A percentile compares a stretch with the other conserved stretches of the same genome.
These are phyloP conservation scores for Hirtodrosophila alboralis DNA, from an alignment of 2,888 invertebrate species.

Conservation along the genomic window DNA sequence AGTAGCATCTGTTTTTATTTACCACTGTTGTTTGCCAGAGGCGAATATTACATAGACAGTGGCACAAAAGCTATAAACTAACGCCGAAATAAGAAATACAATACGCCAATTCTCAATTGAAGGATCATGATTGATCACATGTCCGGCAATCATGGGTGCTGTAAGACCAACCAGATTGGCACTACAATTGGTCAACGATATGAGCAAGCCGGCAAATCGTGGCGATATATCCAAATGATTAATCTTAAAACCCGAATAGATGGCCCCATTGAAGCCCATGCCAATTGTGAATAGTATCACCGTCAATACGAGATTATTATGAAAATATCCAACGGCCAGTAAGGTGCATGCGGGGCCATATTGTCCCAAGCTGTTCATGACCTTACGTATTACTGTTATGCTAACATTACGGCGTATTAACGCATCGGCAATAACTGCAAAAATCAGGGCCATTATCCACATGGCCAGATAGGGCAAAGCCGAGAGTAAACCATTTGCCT, in stretches of 20 bases:
- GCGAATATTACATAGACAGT: conserved; percentile 91
- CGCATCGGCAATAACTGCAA: conserved; percentile 93
- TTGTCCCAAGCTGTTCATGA: conserved; percentile 94
- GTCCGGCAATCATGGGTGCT: conserved; percentile 92
- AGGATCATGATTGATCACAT: conserved; percentile 91
- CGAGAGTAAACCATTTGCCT: conserved; percentile 92
- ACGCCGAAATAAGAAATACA: conserved; percentile 92
- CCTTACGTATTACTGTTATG: conserved; percentile 91
- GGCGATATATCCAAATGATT: conserved; percentile 96
- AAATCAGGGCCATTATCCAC: conserved; percentile 95
- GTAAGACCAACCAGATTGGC: conserved; percentile 94
- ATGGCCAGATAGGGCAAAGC: conserved; percentile 94
- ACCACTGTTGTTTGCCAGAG: conserved; percentile 90
- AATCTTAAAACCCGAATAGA: conserved; percentile 90
- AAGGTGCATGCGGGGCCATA: conserved; percentile 92
- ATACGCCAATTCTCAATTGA: conserved; percentile 93
- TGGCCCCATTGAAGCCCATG: conserved; percentile 94
- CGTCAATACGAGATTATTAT: conserved; percentile 91
- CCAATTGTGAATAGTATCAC: conserved; percentile 92
- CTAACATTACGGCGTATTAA: conserved; percentile 91
- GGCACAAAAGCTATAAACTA: conserved; percentile 90
- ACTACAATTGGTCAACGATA: conserved; percentile 95
- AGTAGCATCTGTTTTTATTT: conserved; percentile 85
- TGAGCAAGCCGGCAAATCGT: conserved; percentile 94
- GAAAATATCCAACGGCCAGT: conserved; percentile 92